A percentile compares a stretch with the other conserved stretches of the same genome.
phyloP scores from a whole-genome alignment of 2,797 vertebrate species.

The Huso huso region DNA sequence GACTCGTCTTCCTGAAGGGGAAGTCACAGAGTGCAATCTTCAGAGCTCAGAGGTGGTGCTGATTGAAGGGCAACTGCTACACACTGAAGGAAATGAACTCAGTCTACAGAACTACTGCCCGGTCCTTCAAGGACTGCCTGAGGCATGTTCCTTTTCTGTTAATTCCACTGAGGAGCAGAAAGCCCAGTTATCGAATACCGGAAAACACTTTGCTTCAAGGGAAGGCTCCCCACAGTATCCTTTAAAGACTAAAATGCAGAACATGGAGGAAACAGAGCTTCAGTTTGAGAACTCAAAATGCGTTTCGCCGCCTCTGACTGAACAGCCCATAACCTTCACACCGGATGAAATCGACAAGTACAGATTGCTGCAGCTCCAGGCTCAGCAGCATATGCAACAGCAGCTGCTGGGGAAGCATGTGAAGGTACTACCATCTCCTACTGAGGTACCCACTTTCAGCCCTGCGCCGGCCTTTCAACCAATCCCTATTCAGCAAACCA shows the following conservation, averaged over 20 bases:
- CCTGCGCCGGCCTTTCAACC: slow-evolving; percentile 48
- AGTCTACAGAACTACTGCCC: slow-evolving; percentile 47
- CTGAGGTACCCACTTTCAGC: slow-evolving; percentile 50
- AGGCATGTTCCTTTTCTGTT: slow-evolving; percentile 47
- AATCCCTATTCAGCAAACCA: slow-evolving; percentile 47
- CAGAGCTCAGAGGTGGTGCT: slow-evolving; percentile 39
- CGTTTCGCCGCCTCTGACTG: slow-evolving; percentile 53
- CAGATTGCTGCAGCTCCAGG: slow-evolving; percentile 83
- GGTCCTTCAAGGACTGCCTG: slow-evolving; percentile 48
- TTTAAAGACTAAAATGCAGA: slow-evolving; percentile 46
- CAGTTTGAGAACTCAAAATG: slow-evolving; percentile 45
- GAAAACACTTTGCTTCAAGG: slow-evolving; percentile 20
- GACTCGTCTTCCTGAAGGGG: slow-evolving; percentile 42
- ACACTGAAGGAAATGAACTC: slow-evolving; percentile 41
- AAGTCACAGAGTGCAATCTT: slow-evolving; percentile 32
- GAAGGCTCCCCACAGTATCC: slow-evolving; percentile 41
- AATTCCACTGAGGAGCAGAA: slow-evolving; percentile 51
- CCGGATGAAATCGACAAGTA: slow-evolving; percentile 96
- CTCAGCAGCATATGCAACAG: slow-evolving; percentile 93
- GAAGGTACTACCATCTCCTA: slow-evolving; percentile 46
- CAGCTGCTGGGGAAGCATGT: slow-evolving; percentile 72
- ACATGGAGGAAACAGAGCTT: slow-evolving; percentile 34
- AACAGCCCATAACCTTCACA: slow-evolving; percentile 80
- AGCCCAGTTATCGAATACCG: slow-evolving; percentile 23
- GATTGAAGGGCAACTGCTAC: slow-evolving; percentile 46